Evolutionary conservation across 2,888 invertebrate species (phyloP).

Genomic region (Lagria hirta): DNA sequence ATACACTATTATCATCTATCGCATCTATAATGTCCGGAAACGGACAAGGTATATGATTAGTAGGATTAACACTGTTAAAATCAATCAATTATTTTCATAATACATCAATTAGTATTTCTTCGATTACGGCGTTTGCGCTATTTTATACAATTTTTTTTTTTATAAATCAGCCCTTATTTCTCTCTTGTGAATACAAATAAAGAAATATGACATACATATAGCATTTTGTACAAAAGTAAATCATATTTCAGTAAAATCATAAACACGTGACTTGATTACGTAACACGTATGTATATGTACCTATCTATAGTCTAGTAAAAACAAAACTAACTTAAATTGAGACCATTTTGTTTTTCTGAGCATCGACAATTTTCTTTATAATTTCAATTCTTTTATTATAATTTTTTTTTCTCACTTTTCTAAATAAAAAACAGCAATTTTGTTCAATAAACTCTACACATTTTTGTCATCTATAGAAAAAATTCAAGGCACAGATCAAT

Average conservation of each 20-base stretch:
- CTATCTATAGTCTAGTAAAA: slow-evolving; percentile 39
- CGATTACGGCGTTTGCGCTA: slow-evolving; percentile 40
- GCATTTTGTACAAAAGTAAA: slow-evolving; percentile 36
- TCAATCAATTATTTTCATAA: slow-evolving; percentile 23
- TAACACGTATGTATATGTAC: slow-evolving; percentile 36
- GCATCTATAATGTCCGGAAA: no score
- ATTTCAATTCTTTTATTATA: no score
- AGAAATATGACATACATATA: slow-evolving; percentile 49
- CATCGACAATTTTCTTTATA: no score
- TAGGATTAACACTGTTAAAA: slow-evolving; percentile 25
- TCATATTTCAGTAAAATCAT: slow-evolving; percentile 44
- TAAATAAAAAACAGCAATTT: no score
- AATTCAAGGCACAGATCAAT: slow-evolving; percentile 49
- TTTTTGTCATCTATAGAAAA: no score
- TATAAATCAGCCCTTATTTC: slow-evolving; percentile 54
- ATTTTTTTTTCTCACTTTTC: no score
- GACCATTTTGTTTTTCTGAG: no score
- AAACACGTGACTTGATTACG: slow-evolving; percentile 39
- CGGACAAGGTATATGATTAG: slow-evolving; percentile 10
- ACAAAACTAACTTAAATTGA: slow-evolving; percentile 36
- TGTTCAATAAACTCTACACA: no score
- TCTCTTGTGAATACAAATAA: slow-evolving; percentile 51
- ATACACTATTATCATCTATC: no score
- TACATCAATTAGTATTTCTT: slow-evolving; percentile 38
- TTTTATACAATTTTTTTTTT: slow-evolving; percentile 44